Conservation (phyloP, 2,113 vertebrate species). For the Aythya baeri region DNA sequence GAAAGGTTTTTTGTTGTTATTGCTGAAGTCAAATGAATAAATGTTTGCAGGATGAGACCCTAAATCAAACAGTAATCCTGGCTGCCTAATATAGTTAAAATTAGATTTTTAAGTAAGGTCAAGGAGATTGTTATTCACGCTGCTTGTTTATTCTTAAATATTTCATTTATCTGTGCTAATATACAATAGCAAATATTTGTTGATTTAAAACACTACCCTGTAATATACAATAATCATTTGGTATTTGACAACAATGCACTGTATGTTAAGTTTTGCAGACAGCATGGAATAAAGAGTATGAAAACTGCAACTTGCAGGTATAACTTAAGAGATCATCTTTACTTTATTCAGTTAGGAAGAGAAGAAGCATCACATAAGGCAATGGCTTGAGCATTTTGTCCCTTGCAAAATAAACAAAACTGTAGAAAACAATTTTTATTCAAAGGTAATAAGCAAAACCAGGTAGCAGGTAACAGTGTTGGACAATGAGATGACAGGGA, state of each 20-base stretch:
- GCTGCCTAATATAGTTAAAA: not conserved
- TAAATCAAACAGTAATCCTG: not conserved
- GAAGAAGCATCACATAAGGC: not conserved
- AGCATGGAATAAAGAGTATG: not conserved
- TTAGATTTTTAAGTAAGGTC: not conserved
- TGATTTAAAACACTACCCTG: not conserved
- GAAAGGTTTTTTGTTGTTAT: not conserved
- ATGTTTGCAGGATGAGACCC: not conserved
- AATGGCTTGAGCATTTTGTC: not conserved
- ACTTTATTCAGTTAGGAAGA: not conserved
- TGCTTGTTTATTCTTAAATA: not conserved
- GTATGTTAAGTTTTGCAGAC: not conserved
- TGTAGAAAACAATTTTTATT: not conserved
- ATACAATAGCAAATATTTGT: not conserved
- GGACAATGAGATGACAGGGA: fast-evolving
- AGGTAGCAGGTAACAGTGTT: not conserved
- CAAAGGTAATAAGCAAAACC: not conserved
- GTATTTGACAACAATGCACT: not conserved
- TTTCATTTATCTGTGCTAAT: not conserved
- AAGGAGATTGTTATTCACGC: not conserved
- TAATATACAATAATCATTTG: not conserved
- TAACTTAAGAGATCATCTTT: not conserved
- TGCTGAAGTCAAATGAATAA: not conserved
- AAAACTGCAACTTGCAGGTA: not conserved
- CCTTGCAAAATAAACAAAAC: not conserved